Conservation (phyloP, 2,888 invertebrate genomes). For the Thymelicus lineola region DNA sequence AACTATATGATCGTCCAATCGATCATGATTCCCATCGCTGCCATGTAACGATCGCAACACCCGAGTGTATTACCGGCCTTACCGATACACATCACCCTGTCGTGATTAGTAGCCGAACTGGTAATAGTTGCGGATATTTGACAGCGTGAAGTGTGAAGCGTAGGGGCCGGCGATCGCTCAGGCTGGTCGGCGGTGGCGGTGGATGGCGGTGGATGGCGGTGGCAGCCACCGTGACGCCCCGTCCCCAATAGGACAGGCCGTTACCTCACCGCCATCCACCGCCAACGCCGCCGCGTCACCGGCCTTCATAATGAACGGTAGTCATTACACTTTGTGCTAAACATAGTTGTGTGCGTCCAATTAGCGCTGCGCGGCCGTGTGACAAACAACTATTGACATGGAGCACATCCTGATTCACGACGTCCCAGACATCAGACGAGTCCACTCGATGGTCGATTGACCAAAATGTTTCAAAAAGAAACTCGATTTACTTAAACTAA, state of each 20-base stretch:
- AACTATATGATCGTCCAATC: no score
- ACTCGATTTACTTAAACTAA: no score
- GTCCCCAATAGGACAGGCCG: constrained; percentile 15
- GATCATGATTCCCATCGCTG: no score
- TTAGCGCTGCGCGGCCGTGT: neutral
- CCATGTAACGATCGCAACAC: no score
- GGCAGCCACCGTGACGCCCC: constrained; percentile 30
- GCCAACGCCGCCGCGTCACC: neutral
- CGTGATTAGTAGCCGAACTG: neutral
- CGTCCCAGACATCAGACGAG: no score
- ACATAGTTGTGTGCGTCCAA: constrained; percentile 1
- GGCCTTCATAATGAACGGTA: constrained; percentile 18
- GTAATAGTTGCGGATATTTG: neutral
- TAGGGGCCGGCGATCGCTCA: no score
- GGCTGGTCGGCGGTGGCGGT: no score
- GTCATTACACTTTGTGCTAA: constrained; percentile 9
- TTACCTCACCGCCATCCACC: constrained; percentile 17
- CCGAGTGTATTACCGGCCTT: no score
- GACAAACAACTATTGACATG: neutral
- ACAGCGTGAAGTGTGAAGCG: no score
- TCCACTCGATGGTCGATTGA: no score
- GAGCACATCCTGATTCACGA: neutral
- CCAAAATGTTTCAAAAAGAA: no score
- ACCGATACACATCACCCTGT: neutral
- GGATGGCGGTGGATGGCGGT: neutral